These are phyloP conservation scores for Oreamnos americanus DNA, from an alignment of 2,113 vertebrate species.

Conservation along the genomic window DNA sequence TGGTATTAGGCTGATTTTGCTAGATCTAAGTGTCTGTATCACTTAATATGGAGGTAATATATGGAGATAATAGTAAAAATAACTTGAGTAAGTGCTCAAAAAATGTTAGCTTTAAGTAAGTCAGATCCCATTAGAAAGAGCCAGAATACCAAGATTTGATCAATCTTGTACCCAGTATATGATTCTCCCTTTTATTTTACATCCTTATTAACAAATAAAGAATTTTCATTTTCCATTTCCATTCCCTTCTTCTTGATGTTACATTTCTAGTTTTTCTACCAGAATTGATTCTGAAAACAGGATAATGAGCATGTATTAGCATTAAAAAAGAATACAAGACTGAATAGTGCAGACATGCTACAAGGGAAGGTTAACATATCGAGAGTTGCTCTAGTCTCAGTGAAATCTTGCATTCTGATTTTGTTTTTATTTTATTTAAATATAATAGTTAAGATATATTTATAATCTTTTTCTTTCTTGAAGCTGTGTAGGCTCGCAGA, in stretches of 20 bases:
- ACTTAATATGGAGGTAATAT: neutral
- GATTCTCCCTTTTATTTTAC: neutral
- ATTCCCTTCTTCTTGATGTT: neutral
- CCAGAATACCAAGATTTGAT: neutral
- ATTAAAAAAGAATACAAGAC: neutral
- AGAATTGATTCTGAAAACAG: neutral
- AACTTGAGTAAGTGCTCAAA: neutral
- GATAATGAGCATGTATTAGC: neutral
- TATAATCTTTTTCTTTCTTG: neutral
- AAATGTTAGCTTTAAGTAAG: neutral
- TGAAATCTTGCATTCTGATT: neutral
- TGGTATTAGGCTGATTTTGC: neutral
- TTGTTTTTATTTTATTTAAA: neutral
- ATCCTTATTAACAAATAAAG: neutral
- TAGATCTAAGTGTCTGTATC: neutral
- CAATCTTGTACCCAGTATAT: neutral
- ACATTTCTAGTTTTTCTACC: neutral
- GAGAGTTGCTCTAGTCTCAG: neutral
- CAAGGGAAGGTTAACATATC: neutral
- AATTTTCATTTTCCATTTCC: constrained; percentile 17
- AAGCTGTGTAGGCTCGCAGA: neutral
- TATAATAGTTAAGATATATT: neutral
- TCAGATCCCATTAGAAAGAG: neutral
- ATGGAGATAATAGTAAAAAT: neutral
- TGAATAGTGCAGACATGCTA: neutral